Evolutionary conservation across 2,113 vertebrate species (phyloP).

Genomic region (Himantopus leucocephalus): DNA sequence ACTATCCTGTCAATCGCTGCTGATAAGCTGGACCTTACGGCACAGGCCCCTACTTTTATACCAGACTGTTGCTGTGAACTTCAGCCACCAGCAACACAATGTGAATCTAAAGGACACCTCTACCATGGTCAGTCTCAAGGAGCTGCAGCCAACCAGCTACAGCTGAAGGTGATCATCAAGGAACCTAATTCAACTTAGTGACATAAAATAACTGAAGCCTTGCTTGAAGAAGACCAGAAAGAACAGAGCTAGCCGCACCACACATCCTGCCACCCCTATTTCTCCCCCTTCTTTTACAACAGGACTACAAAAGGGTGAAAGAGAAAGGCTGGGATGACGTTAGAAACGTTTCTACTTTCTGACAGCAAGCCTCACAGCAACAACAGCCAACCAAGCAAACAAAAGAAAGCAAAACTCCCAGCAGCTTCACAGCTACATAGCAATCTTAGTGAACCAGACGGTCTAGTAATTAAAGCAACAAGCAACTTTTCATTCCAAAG

Average conservation of each 20-base stretch:
- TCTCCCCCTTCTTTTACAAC: background rate
- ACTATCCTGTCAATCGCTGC: background rate
- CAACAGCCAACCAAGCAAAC: background rate
- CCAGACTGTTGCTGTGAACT: background rate
- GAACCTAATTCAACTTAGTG: background rate
- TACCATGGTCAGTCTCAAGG: background rate
- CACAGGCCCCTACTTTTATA: background rate
- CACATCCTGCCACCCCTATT: background rate
- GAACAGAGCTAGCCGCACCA: background rate
- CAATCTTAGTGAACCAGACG: background rate
- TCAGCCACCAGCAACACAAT: background rate
- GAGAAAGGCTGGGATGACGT: background rate
- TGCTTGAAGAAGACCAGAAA: background rate
- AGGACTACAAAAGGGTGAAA: background rate
- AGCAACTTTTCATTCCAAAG: background rate
- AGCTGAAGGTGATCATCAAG: background rate
- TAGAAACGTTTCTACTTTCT: background rate
- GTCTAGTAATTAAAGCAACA: background rate
- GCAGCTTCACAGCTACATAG: background rate
- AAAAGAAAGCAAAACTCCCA: background rate
- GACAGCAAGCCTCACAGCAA: background rate
- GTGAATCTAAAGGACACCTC: background rate
- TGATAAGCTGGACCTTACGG: background rate
- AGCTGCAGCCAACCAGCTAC: background rate
- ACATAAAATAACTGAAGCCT: background rate